Percentiles rank a stretch among this genome's conserved stretches.
Conservation (phyloP, 2,113 vertebrate genomes). For the Panthera leo region DNA sequence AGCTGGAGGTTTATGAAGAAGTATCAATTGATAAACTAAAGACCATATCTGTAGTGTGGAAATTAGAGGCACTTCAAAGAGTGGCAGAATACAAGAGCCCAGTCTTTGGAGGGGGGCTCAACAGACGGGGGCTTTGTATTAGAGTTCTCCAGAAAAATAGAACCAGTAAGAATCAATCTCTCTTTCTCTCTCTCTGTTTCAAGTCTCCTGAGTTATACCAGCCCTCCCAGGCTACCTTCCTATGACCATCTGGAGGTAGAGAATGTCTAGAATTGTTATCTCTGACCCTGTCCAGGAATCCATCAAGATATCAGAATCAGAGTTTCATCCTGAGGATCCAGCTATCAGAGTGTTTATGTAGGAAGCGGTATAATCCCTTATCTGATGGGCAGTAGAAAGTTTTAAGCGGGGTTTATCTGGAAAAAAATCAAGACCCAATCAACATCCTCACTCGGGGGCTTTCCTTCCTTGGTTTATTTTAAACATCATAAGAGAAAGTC, state of each 20-base stretch:
- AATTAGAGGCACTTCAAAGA: not conserved
- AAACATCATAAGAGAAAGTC: constrained; percentile 57
- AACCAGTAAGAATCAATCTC: not conserved
- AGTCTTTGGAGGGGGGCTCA: not conserved
- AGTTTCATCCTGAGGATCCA: not conserved
- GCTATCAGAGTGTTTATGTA: not conserved
- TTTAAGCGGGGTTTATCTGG: constrained; percentile 15
- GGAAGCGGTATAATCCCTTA: constrained; percentile 14
- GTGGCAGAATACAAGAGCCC: not conserved
- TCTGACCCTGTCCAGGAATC: constrained; percentile 24
- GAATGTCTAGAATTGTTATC: not conserved
- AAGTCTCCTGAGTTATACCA: not conserved
- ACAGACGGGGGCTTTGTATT: not conserved
- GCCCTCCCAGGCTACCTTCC: not conserved
- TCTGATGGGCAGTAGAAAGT: constrained; percentile 14
- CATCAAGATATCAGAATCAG: constrained; percentile 4
- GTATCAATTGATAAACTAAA: not conserved
- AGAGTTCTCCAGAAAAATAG: not conserved
- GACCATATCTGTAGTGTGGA: too few species aligned
- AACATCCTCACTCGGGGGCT: not conserved
- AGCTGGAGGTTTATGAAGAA: not conserved
- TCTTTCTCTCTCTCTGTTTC: not conserved
- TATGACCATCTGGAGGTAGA: not conserved
- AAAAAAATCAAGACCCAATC: not conserved
- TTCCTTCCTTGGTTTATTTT: constrained; percentile 57